Percentiles rank a stretch among this genome's conserved stretches.
Conservation (phyloP, 2,888 invertebrate genomes). For the Sipunculus nudus region DNA sequence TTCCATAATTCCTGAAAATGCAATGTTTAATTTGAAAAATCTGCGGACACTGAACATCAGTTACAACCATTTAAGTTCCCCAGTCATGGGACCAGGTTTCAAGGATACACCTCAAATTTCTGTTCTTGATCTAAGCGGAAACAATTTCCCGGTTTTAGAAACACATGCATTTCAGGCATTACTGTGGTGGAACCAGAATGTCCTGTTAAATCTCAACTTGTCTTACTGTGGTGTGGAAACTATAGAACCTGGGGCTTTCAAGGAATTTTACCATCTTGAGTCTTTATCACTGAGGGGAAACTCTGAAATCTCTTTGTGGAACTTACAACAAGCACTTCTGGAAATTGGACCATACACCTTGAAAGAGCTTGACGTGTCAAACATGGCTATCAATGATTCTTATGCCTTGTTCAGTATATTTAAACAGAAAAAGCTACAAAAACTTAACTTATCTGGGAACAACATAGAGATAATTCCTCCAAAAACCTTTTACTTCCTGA, state of each 20-base stretch:
- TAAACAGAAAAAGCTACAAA: constrained; percentile 33
- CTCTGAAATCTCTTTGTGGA: constrained; percentile 23
- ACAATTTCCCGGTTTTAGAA: constrained; percentile 35
- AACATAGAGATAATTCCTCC: constrained; percentile 22
- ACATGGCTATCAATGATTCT: constrained; percentile 28
- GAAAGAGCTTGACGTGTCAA: constrained; percentile 16
- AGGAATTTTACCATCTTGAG: constrained; percentile 35
- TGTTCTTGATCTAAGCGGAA: constrained; percentile 49
- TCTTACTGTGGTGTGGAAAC: constrained; percentile 43
- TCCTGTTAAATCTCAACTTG: constrained; percentile 41
- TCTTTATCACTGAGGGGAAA: constrained; percentile 45
- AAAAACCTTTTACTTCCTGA: constrained; percentile 36
- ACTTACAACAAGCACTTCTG: constrained; percentile 31
- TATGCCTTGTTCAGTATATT: constrained; percentile 33
- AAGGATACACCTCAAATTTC: constrained; percentile 43
- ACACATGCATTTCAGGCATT: constrained; percentile 40
- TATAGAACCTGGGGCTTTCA: constrained; percentile 39
- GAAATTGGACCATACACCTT: constrained; percentile 40
- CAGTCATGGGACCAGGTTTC: constrained; percentile 43
- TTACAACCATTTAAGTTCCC: constrained; percentile 39
- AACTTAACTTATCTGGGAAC: constrained; percentile 43
- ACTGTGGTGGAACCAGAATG: constrained; percentile 37
- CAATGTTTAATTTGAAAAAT: constrained; percentile 34
- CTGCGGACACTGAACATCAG: constrained; percentile 45
- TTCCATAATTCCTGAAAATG: constrained; percentile 34